Percentiles rank a stretch among this genome's conserved stretches.
These are phyloP conservation scores for Caerostris extrusa DNA, from an alignment of 1,140 invertebrate genomes.

Conservation along the genomic window DNA sequence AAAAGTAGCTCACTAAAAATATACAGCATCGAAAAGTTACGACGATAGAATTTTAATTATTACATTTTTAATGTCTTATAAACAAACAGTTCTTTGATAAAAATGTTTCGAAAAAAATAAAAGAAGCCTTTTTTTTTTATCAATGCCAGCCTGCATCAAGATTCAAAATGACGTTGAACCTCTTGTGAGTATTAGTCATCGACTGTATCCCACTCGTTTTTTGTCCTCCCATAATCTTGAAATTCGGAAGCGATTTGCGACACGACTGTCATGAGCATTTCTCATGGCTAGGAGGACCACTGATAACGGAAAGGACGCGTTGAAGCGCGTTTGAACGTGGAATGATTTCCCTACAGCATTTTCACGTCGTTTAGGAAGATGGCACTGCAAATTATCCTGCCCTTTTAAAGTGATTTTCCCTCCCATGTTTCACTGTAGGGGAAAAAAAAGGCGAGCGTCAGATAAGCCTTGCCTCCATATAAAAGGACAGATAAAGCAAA, in stretches of 20 bases:
- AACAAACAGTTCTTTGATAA: too few species aligned
- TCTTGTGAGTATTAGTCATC: background rate
- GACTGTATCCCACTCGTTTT: background rate
- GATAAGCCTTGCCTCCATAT: background rate
- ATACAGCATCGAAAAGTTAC: too few species aligned
- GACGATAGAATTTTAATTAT: too few species aligned
- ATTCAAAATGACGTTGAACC: background rate
- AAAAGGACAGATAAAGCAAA: background rate
- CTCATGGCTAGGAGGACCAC: background rate
- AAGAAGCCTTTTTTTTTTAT: too few species aligned
- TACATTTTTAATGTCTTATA: too few species aligned
- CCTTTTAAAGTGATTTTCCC: background rate
- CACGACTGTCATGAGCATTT: constrained; percentile 11
- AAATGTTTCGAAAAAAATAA: too few species aligned
- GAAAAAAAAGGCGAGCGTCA: background rate
- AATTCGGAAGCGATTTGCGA: constrained; percentile 17
- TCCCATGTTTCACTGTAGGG: background rate
- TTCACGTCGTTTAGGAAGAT: constrained; percentile 55
- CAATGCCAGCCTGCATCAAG: background rate
- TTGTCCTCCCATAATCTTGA: background rate
- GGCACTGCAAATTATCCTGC: constrained; percentile 43
- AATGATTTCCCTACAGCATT: constrained; percentile 45
- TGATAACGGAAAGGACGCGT: constrained; percentile 7
- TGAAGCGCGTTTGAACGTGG: constrained; percentile 32
- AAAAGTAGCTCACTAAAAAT: too few species aligned